Evolutionary conservation across 2,797 vertebrate genomes (phyloP), one percentile per base, ranked within the genome.

Genomic region (Uromys caudimaculatus): DNA sequence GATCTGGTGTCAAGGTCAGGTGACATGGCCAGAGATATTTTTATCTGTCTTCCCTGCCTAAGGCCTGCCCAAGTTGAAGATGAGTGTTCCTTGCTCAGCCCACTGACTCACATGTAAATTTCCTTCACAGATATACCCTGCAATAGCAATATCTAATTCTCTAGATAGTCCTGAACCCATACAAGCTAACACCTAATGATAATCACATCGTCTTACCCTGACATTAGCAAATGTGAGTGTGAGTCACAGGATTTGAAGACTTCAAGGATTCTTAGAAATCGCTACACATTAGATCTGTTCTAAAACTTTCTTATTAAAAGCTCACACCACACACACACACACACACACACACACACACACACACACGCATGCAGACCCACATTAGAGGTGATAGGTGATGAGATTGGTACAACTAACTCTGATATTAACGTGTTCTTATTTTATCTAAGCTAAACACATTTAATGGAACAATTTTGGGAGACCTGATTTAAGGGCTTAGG

Each of bases 301-400:
- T 95, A 14, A 69, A 93, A 86, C 79, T 83, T 21, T 75, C 3
- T 71, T 64, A 75, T 50, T 75, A 67, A 96, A n/a, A 90, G 35
- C 9, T 67, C 47, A 1, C 23, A 60, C 64, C 67, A 60, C 32
- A 58, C 92, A 12, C 89, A 91, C 64, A 94, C 16, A 29, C 27
- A 77, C 6, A 58, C 23, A 84, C 24, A 81, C 2, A 38, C n/a
- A 62, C 12, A 41, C 38, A 83, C 2, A 7, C 75, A 77, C 1
- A 41, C 24, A 47, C 8, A 83, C 13, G 44, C 41, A 47, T 1
- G 54, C 1, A 62, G 27, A 85, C 41, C 16, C 12, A 69, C 47
- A n/a, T 6, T 67, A 11, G 41, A 23, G 27, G 2, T 85, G 44
- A 44, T 21, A 44, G 32, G 16, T 85, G 19, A 35, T 52, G 21